Evolutionary conservation across 2,113 vertebrate genomes (phyloP), one percentile per base, ranked within the genome.

Genomic region (Atherinomorus stipes): DNA sequence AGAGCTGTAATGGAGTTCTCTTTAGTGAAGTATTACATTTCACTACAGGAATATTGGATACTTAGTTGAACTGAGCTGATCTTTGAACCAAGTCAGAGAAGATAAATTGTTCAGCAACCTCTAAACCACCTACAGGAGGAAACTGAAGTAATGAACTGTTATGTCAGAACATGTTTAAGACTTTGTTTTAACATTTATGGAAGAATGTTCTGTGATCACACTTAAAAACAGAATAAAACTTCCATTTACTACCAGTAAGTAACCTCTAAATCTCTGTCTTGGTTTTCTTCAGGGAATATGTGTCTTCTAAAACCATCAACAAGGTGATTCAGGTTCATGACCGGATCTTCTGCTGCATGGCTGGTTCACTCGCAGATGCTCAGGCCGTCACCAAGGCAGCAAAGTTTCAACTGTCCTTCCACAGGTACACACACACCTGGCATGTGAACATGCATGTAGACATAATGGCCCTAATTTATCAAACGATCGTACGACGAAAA

Each of bases 281-380:
- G 8, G 6, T 11, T 65, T 26, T 56, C n/a, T 26, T 16, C 65
- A 93, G 93, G 2, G 85, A 85, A 0, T 94, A 89, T 53, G 92
- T 94, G 0, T 90, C 88, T 0, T 91, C 90, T 0, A 93, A 92
- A 61, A 81, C 89, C 44, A 94, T 94, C 72, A 94, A 94, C 88
- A 94, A 94, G 60, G 86, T 94, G 59, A 84, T 94, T 21, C 93
- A 94, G 66, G 91, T 94, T 0, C 93, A 94, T 12, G 92, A 94
- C 64, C 74, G 22, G 72, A 93, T 94, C 66, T 94, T 92, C 88
- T 93, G 93, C 87, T 94, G 93, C 85, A 94, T 94, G 0, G 85
- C 94, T 0, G 94, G 94, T 11, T 94, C 93, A 0, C 78, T 94
- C 0, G 94, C 94, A 19, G 94, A 94, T 0, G 94, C 94, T 44